Base-by-base conservation (phyloP, 2,888 invertebrate species). In the Orthosia cruda region DNA sequence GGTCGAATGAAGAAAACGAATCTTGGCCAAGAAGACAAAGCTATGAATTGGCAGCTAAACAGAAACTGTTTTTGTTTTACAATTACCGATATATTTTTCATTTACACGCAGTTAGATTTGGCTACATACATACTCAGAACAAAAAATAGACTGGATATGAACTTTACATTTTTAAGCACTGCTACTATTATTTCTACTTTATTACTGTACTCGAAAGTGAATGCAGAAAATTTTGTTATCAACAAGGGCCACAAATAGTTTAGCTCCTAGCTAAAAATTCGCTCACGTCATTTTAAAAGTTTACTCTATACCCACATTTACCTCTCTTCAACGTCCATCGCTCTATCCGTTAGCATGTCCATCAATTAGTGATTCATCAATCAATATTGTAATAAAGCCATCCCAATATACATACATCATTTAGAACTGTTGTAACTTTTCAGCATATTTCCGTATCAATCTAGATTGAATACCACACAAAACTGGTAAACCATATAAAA, bases 1-100 rank as follows among this genome's bases (percentile, higher is more conserved):
- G 68, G 71, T 63, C 49, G n/a, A 73, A 73, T 68, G 63, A n/a
- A n/a, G n/a, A n/a, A n/a, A 65, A 63, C 55, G 83, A 71, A 73
- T 78, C 80, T 78, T 86, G 57, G 80, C 86, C 74, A 84, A 69
- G 65, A 65, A 74, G 58, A 70, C 77, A 59, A 87, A 84, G 59
- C 66, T 59, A 67, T 16, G 32, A 85, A 78, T 84, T 84, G 84
- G 84, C 84, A 84, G 55, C 74, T 49, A 65, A 68, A 66, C 62
- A 68, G 58, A 68, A 72, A 73, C 64, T 57, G 83, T n/a, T 72
- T 82, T 85, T 81, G 83, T 87, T 77, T 76, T 67, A 74, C 61
- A 64, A 73, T 61, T 58, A 72, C 54, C 76, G 26, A 72, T 68
- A 63, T 81, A 70, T 77, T 74, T 80, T 71, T 78, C 18, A 75